These are phyloP conservation scores for Cryptops parisi DNA, from an alignment of 2,888 invertebrate genomes.

Conservation along the genomic window DNA sequence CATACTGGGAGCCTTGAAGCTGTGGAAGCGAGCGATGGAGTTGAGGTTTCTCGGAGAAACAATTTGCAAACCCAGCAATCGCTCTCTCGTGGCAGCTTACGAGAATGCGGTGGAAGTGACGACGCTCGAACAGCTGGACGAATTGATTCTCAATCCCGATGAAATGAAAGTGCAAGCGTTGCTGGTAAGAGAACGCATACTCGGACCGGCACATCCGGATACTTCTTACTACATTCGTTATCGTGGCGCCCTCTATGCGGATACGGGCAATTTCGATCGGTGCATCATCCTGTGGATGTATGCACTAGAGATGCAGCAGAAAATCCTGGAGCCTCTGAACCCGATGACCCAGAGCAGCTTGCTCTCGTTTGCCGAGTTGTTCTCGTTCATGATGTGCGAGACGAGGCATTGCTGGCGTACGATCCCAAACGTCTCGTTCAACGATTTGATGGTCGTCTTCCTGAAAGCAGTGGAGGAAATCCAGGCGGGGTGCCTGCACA, in stretches of 20 bases:
- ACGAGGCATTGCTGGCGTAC: conserved; percentile 23
- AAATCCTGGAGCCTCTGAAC: conserved; percentile 78
- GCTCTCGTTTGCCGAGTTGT: conserved; percentile 86
- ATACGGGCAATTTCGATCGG: conserved; percentile 73
- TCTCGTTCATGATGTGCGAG: conserved; percentile 86
- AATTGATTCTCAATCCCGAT: conserved; percentile 81
- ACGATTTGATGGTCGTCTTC: conserved; percentile 69
- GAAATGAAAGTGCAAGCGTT: conserved; percentile 82
- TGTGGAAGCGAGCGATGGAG: conserved; percentile 85
- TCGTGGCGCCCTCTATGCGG: conserved; percentile 85
- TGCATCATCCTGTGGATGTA: conserved; percentile 95
- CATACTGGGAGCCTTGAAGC: conserved; percentile 71
- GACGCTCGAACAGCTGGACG: conserved; percentile 61
- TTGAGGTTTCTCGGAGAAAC: conserved; percentile 49
- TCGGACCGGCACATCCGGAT: conserved; percentile 86
- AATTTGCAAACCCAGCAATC: conserved; percentile 56
- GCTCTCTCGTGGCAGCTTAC: conserved; percentile 67
- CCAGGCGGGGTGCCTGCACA: conserved; percentile 24
- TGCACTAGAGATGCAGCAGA: conserved; percentile 89
- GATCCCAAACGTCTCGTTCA: conserved; percentile 63
- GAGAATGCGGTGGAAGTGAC: conserved; percentile 73
- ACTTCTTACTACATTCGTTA: conserved; percentile 93
- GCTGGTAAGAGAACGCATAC: conserved; percentile 77
- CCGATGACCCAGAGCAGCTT: conserved; percentile 90
- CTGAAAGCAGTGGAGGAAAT: conserved; percentile 52